Percentiles rank a stretch among this genome's conserved stretches.
phyloP scores from a whole-genome alignment of 2,888 invertebrate genomes.

The Sympetrum striolatum region DNA sequence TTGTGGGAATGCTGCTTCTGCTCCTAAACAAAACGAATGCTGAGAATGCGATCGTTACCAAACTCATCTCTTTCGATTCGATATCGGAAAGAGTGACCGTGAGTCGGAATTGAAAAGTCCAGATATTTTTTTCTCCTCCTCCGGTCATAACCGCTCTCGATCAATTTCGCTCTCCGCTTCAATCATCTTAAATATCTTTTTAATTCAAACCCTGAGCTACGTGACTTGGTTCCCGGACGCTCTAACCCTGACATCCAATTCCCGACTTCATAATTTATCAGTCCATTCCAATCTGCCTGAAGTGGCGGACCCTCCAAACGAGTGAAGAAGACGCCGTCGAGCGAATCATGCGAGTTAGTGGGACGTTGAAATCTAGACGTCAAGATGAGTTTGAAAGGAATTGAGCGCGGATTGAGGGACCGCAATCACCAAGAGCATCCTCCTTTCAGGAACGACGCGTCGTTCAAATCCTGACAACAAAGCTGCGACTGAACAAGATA shows the following conservation, averaged over 20 bases:
- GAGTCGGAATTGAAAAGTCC: neutral
- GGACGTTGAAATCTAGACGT: neutral
- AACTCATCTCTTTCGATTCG: too few species aligned
- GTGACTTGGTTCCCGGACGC: neutral
- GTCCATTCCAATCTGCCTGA: neutral
- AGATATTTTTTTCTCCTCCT: neutral
- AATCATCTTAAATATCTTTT: neutral
- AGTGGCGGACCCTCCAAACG: neutral
- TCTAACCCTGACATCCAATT: neutral
- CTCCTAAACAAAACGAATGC: too few species aligned
- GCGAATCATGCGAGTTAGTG: neutral
- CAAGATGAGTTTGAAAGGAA: neutral
- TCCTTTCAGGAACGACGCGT: too few species aligned
- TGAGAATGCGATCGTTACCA: too few species aligned
- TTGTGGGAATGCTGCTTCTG: too few species aligned
- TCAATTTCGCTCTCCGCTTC: neutral
- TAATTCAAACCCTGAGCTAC: neutral
- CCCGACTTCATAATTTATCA: neutral
- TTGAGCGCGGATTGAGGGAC: too few species aligned
- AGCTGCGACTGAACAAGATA: too few species aligned
- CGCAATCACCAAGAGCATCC: too few species aligned
- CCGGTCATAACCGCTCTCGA: neutral
- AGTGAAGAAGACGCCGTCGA: neutral
- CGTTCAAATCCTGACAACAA: too few species aligned
- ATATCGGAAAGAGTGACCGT: neutral